Base-by-base conservation (phyloP, 2,888 invertebrate genomes). In the Philaethria dido region DNA sequence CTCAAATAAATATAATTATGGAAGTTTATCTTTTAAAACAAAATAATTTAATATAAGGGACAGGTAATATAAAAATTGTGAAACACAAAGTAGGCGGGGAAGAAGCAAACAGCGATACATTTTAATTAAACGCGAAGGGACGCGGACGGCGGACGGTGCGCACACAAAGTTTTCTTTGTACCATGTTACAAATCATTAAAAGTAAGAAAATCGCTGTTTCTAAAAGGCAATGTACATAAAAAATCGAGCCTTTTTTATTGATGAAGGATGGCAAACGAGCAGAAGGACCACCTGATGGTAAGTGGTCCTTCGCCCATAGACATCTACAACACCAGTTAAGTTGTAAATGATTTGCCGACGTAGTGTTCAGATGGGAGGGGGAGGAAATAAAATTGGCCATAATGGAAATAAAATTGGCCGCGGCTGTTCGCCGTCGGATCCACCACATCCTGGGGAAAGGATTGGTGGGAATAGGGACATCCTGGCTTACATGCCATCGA, bases 41-140 rank as follows among this genome's bases (percentile, higher is more conserved):
- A 55, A 14, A n/a, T 55, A n/a, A 55, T 14, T 9, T 39, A 39
- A 55, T 39, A 22, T 36, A 36, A 22, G 22, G 14, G 11, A 8
- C 13, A 20, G 3, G 16, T 14, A n/a, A 20, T 22, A n/a, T 39
- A 39, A 39, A 29, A 57, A 20, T n/a, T 57, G 9, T 2, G 22
- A 42, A n/a, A 22, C 57, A 22, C n/a, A 4, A 57, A 22, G 9
- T 22, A 22, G 4, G 14, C 14, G 55, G 22, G 50, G 50, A 29
- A 39, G 29, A 39, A 5, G 22, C 22, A n/a, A 55, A 55, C 8
- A n/a, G 39, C 22, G 20, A 39, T 39, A 39, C 39, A 42, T 57
- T 57, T 57, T 57, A 57, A 42, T 57, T 22, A 57, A 39, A n/a
- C 11, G 57, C 39, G n/a, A 42, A 39, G n/a, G 20, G 39, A 55